Conservation (phyloP, 2,113 vertebrate species). For the Myrmecophaga tridactyla region DNA sequence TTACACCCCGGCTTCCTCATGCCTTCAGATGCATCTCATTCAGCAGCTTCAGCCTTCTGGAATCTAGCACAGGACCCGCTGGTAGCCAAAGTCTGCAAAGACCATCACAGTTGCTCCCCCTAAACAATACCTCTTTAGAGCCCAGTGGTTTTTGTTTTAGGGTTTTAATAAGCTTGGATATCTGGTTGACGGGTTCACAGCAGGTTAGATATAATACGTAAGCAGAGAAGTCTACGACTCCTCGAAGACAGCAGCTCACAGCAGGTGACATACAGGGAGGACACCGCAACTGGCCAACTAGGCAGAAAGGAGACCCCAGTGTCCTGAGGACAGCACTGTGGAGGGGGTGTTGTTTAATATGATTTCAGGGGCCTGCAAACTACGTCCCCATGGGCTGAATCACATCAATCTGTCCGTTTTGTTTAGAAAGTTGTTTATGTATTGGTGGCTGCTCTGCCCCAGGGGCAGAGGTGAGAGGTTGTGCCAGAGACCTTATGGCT, state of each 20-base stretch:
- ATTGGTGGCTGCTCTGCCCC: not conserved
- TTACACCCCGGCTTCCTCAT: not conserved
- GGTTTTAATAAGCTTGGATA: not conserved
- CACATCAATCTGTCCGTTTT: not conserved
- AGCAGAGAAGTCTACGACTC: not conserved
- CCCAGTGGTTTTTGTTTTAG: not conserved
- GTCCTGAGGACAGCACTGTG: not conserved
- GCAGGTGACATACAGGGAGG: not conserved
- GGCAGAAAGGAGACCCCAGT: not conserved
- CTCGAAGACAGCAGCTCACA: not conserved
- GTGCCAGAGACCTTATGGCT: not conserved
- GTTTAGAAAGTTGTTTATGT: slow-evolving; percentile 11
- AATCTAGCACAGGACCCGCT: not conserved
- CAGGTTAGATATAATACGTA: not conserved
- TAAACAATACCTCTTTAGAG: not conserved
- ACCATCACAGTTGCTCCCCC: not conserved
- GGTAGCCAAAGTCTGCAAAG: not conserved
- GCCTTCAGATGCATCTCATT: not conserved
- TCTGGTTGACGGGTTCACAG: not conserved
- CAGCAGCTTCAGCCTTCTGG: not conserved
- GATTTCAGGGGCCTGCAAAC: not conserved
- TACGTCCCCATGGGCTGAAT: not conserved
- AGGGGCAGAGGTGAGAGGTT: not conserved
- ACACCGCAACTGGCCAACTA: not conserved
- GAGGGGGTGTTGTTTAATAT: not conserved